Conservation (phyloP, 2,888 invertebrate species). For the Seira ritae region DNA sequence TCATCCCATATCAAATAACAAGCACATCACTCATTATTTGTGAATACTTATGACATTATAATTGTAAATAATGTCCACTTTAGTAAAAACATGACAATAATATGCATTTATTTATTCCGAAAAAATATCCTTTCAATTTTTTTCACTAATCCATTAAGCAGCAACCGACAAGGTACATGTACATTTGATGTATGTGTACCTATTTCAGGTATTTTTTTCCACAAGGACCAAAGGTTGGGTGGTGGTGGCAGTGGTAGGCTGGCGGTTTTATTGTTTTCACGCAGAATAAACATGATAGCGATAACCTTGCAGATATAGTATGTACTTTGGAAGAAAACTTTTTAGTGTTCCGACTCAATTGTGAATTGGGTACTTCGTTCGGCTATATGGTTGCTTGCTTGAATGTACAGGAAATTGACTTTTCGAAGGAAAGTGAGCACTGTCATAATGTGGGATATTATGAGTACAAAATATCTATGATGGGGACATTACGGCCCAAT, state of each 20-base stretch:
- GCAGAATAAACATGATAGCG: background rate
- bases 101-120: background rate
- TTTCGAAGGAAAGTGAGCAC: no score
- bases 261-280: constrained; percentile 47
- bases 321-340: no score
- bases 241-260: background rate
- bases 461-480: constrained; percentile 39
- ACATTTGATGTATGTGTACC: no score
- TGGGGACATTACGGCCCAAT: constrained; percentile 28
- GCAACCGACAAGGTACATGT: constrained; percentile 43
- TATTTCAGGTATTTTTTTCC: no score
- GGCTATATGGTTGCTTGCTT: no score
- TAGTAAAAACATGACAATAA: constrained; percentile 16
- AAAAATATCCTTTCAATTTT: constrained; percentile 38
- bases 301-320: no score
- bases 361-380: no score
- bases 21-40: constrained; percentile 16
- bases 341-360: no score
- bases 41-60: no score
- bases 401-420: no score
- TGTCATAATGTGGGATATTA: constrained; percentile 3
- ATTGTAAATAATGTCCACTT: constrained; percentile 28
- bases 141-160: constrained; percentile 43
- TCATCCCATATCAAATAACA: constrained; percentile 12
- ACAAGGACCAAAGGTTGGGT: no score